Base-by-base conservation (phyloP, 2,888 invertebrate species). In the Nephrocerus scutellatus region DNA sequence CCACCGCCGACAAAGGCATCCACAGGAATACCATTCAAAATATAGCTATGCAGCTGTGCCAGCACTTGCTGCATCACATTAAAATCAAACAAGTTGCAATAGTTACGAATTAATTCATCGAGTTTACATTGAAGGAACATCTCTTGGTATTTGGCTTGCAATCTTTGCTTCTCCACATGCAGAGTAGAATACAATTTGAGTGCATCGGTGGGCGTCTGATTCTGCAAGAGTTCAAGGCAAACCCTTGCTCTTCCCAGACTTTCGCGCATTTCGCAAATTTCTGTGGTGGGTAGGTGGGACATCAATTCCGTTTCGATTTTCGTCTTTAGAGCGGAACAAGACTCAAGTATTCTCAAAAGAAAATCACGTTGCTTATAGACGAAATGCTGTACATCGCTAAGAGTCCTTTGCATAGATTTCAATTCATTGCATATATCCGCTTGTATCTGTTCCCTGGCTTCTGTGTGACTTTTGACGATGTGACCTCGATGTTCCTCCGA, bases 261-360 rank as follows among this genome's bases (percentile, higher is more conserved):
- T 51, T 80, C 80, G 18, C 77, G 72, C 44, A 80, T 77, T 50
- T 82, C 80, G 43, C 75, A 73, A 46, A 82, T 71, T 59, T 82
- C 80, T 48, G 76, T 72, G 44, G 79, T 77, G 28, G 77, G 75
- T 60, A 77, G 73, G 51, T 80, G 80, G 54, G 77, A 79, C 46
- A 79, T 76, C 49, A 84, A 71, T 60, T 84, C 82, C 32, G 80
- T 78, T 66, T 84, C 84, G 33, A 84, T 79, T 66, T 82, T 81
- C 41, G 80, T 77, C 62, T 84, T 84, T 31, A 84, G 65, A 42
- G 81, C 79, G 30, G 80, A 78, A 63, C 83, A 81, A 24, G 83
- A 80, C 60, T 84, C 84, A 45, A 82, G 71, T 32, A 84, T 78
- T 60, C 82, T 80, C 45, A 82, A 72, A 47, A 82, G 66, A 63